Evolutionary conservation across 2,797 vertebrate genomes (phyloP), one percentile per base, ranked within the genome.

Genomic region (Ara ararauna): DNA sequence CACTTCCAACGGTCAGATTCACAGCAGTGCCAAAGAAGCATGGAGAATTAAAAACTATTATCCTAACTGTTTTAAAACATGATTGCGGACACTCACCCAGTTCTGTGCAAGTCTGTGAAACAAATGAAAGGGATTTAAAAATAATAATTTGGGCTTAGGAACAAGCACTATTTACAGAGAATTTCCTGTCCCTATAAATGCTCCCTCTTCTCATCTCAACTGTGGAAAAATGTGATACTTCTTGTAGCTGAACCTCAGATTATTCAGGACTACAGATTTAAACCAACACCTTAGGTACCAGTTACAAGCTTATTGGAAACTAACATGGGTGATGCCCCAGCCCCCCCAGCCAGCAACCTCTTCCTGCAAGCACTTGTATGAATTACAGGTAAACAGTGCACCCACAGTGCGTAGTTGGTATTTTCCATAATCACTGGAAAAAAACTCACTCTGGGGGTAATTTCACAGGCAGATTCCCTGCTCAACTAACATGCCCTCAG

Each of bases 101-200:
- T 32, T 20, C n/a, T 51, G 18, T 66, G 13, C 42, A 87, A 47
- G 30, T n/a, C 84, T 94, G 65, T 32, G 56, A 95, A 90, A 87
- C 34, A 93, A 93, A 80, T 42, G 65, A 74, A 89, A 89, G 13
- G 34, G 78, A 83, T 85, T 93, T 91, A 48, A 93, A 92, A 87
- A 80, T 42, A 82, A 47, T 80, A 53, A 86, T 68, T 67, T 27
- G 62, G 53, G 27, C 11, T 93, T 83, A 68, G 42, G 48, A 93
- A 24, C 66, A 93, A 71, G 61, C 85, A 44, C 23, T 85, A 34
- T 30, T 85, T 13, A 74, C 23, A 77, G 56, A 84, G 30, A 61
- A 75, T 58, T 85, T 34, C 93, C 42, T 75, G 38, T 13, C 13
- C 6, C 34, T 90, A 27, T 68, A 81, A 93, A 50, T 65, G 38